Evolutionary conservation across 2,113 vertebrate genomes (phyloP).

Genomic region (Aegotheles bennettii): DNA sequence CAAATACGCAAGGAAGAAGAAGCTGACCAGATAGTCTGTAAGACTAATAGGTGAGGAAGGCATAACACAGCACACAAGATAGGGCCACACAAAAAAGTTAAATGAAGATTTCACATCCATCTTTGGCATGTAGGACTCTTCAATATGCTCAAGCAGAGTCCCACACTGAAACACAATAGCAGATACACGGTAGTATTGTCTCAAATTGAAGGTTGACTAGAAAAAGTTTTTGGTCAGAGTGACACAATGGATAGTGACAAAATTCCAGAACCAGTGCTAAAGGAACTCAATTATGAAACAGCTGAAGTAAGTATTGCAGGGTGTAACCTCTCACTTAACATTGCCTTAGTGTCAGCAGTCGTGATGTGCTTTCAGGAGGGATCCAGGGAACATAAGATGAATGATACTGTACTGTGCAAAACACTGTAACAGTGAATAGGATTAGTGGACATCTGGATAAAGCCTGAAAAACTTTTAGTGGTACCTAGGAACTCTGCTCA

Average conservation of each 20-base stretch:
- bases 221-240: not conserved
- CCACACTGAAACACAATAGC: not conserved
- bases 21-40: not conserved
- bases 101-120: not conserved
- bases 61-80: not conserved
- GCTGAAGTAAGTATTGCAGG: not conserved
- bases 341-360: not conserved
- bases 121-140: not conserved
- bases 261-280: not conserved
- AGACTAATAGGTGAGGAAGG: not conserved
- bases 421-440: not conserved
- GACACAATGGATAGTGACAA: not conserved
- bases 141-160: not conserved
- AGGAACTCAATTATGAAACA: not conserved
- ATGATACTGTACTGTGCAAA: not conserved
- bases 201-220: not conserved
- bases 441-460: not conserved
- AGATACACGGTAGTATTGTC: not conserved
- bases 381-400: not conserved
- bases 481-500: not conserved
- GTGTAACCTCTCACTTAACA: not conserved
- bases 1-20: not conserved
- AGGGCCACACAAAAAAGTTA: not conserved
- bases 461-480: not conserved
- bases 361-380: not conserved